Conservation (phyloP, 2,797 vertebrate species). For the Xiphophorus birchmanni region DNA sequence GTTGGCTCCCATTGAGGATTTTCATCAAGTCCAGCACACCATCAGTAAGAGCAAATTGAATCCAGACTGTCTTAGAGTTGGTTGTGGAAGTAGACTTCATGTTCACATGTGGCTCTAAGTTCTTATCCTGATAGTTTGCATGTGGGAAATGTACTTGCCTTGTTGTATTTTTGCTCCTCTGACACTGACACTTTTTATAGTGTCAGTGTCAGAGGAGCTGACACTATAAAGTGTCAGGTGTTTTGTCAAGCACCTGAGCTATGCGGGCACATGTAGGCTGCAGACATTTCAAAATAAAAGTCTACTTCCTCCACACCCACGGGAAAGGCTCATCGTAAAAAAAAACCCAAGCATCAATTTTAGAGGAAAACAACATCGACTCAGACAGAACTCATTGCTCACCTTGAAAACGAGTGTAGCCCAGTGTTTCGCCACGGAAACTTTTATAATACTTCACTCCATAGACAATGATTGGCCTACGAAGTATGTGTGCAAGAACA, state of each 20-base stretch:
- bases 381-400: constrained; percentile 55
- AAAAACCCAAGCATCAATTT: background rate
- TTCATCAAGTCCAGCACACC: constrained; percentile 54
- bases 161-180: background rate
- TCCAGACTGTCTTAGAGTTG: constrained; percentile 63
- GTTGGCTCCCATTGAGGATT: constrained; percentile 52
- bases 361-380: constrained; percentile 1
- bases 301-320: constrained; percentile 26
- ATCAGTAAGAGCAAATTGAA: constrained; percentile 61
- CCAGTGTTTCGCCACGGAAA: constrained; percentile 97
- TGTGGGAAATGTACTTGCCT: background rate
- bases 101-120: constrained; percentile 16
- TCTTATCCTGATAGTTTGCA: constrained; percentile 51
- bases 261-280: constrained; percentile 56
- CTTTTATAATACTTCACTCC: constrained; percentile 99
- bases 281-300: constrained; percentile 48
- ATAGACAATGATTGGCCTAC: constrained; percentile 98
- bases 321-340: constrained; percentile 7
- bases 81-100: constrained; percentile 33
- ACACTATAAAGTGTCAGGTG: too few relatives aligned
- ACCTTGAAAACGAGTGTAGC: constrained; percentile 99
- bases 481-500: constrained; percentile 98
- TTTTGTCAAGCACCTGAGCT: constrained; percentile 58
- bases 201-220: too few relatives aligned
- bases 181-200: constrained; percentile 16